These are phyloP conservation scores for Clistopyga incitator DNA, from an alignment of 2,888 invertebrate genomes.

Conservation along the genomic window DNA sequence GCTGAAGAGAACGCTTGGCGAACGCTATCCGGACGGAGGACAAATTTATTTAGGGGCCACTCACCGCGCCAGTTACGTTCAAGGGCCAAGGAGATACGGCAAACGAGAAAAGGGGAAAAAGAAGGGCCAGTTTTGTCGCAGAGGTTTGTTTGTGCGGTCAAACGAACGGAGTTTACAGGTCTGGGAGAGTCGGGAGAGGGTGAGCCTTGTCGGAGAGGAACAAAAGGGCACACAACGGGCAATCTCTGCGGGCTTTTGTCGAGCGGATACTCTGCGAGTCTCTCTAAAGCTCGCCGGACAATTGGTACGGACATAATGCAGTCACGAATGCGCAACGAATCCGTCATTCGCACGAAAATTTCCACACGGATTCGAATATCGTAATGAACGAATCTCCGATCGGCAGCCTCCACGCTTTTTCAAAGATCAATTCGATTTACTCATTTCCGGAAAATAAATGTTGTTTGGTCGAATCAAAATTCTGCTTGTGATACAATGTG, in stretches of 20 bases:
- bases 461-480: too few species aligned
- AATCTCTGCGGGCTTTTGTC: constrained; percentile 37
- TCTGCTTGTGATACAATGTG: too few species aligned
- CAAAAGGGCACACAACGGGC: constrained; percentile 33
- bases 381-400: too few species aligned
- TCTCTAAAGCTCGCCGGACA: constrained; percentile 16
- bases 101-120: background rate
- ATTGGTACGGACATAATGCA: constrained; percentile 6
- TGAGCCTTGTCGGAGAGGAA: constrained; percentile 15
- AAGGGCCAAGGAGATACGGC: background rate
- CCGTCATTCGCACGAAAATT: too few species aligned
- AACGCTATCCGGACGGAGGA: constrained; percentile 4
- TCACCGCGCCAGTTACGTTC: background rate
- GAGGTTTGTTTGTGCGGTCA: constrained; percentile 17
- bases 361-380: too few species aligned
- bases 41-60: constrained; percentile 53
- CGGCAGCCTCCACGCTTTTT: too few species aligned
- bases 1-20: constrained; percentile 11
- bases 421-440: too few species aligned
- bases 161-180: constrained; percentile 4
- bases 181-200: background rate
- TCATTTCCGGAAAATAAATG: too few species aligned
- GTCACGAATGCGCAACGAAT: too few species aligned
- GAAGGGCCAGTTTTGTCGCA: background rate
- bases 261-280: background rate